phyloP scores from a whole-genome alignment of 2,888 invertebrate genomes.

The Noctua janthe region DNA sequence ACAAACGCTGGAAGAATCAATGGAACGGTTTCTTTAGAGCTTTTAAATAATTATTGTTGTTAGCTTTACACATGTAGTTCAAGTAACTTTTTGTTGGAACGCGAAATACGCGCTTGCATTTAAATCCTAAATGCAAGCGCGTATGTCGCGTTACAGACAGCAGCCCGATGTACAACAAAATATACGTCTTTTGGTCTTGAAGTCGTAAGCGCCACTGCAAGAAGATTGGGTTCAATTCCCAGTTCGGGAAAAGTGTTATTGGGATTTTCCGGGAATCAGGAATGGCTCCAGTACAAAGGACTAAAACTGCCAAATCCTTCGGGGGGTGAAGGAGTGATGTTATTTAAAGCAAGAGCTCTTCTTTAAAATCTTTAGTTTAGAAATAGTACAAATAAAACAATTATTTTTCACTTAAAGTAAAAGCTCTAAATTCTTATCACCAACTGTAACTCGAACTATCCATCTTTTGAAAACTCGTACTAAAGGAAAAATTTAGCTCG shows the following conservation, averaged over 20 bases:
- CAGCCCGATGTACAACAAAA: background rate
- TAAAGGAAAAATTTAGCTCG: background rate
- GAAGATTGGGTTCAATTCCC: background rate
- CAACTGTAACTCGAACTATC: background rate
- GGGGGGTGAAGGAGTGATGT: background rate
- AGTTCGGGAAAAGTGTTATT: background rate
- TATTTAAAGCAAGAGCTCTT: background rate
- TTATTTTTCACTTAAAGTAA: background rate
- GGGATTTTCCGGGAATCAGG: background rate
- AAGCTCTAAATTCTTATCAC: background rate
- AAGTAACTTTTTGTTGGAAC: background rate
- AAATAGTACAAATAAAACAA: background rate
- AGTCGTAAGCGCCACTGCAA: background rate
- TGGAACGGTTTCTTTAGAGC: background rate
- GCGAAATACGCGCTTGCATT: background rate
- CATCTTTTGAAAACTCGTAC: background rate
- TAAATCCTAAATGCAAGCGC: too few relatives aligned
- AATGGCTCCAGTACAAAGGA: background rate
- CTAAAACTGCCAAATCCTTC: background rate
- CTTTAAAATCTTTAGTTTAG: background rate
- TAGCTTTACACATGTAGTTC: background rate
- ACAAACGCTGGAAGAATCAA: conserved; percentile 21
- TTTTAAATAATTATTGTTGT: conserved; percentile 4
- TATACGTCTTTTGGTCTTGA: background rate
- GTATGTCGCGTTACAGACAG: too few relatives aligned